Percentiles rank a stretch among this genome's conserved stretches.
Conservation (phyloP, 2,113 vertebrate species). For the Chascanopsetta lugubris region DNA sequence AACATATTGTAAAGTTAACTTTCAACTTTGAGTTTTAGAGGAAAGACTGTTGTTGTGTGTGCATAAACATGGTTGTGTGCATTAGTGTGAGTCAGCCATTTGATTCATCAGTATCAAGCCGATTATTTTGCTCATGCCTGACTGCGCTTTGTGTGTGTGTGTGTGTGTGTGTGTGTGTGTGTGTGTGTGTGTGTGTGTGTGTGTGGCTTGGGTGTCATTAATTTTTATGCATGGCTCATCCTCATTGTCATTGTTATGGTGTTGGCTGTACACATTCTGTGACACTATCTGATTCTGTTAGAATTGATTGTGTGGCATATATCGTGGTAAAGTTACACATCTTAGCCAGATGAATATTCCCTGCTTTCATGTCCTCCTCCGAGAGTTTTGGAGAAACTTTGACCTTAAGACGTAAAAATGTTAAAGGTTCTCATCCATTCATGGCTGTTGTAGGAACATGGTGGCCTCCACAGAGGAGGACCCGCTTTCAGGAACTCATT, state of each 20-base stretch:
- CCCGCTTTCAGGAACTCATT: too few species aligned
- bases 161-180: conserved; percentile 14
- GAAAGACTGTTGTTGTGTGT: conserved; percentile 19
- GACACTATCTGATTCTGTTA: conserved; percentile 50
- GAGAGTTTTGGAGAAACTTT: too few species aligned
- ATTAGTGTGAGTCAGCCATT: conserved; percentile 29
- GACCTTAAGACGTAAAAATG: too few species aligned
- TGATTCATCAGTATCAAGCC: conserved; percentile 59
- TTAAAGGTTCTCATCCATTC: too few species aligned
- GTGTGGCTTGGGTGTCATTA: conserved; percentile 39
- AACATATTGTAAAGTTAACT: conserved; percentile 43
- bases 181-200: conserved; percentile 14
- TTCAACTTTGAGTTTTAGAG: conserved; percentile 37
- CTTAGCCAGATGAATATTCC: too few species aligned
- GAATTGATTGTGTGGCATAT: conserved; percentile 32
- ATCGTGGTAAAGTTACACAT: too few species aligned
- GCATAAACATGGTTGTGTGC: not conserved
- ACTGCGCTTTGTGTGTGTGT: conserved; percentile 36
- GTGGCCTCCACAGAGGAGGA: too few species aligned
- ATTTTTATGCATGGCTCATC: conserved; percentile 49
- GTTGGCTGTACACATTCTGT: conserved; percentile 45
- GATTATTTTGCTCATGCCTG: conserved; percentile 70
- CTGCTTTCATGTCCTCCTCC: too few species aligned
- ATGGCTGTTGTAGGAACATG: too few species aligned
- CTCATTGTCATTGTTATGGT: conserved; percentile 50